Evolutionary conservation across 2,888 invertebrate species (phyloP).

Genomic region (Drosophila fulvimacula): DNA sequence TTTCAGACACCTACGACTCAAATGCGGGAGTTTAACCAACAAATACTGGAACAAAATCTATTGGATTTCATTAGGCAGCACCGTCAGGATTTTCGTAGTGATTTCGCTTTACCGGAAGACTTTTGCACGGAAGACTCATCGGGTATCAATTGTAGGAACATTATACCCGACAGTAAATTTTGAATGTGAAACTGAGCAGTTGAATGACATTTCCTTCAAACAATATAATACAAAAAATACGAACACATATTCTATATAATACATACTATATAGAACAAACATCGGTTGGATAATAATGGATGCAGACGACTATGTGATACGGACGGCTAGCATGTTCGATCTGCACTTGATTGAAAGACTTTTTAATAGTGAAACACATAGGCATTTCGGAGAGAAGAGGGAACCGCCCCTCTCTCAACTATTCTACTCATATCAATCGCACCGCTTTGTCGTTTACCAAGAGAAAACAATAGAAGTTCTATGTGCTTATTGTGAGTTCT

Average conservation of each 20-base stretch:
- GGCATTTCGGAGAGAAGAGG: slow-evolving; percentile 48
- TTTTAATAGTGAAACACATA: not conserved
- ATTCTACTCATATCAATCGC: slow-evolving; percentile 52
- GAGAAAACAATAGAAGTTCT: not conserved
- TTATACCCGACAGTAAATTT: not conserved
- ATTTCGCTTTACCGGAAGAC: slow-evolving; percentile 67
- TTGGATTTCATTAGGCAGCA: slow-evolving; percentile 54
- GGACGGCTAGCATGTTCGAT: slow-evolving; percentile 42
- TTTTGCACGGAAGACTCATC: slow-evolving; percentile 2
- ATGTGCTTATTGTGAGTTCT: slow-evolving; percentile 56
- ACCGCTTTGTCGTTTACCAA: slow-evolving; percentile 50
- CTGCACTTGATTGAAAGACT: slow-evolving; percentile 31
- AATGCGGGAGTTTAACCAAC: slow-evolving; percentile 41
- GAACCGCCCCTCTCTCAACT: slow-evolving; percentile 23
- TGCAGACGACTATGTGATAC: slow-evolving; percentile 21
- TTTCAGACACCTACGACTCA: not conserved
- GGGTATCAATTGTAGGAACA: not conserved
- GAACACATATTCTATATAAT: too few relatives aligned
- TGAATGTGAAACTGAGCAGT: slow-evolving; percentile 17
- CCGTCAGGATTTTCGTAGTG: slow-evolving; percentile 52
- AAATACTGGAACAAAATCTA: slow-evolving; percentile 51
- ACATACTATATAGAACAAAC: not conserved
- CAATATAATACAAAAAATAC: not conserved
- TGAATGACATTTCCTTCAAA: slow-evolving; percentile 2
- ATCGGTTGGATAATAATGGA: slow-evolving; percentile 39